Evolutionary conservation across 2,888 invertebrate genomes (phyloP), one percentile per base, ranked within the genome.

Genomic region (Ectemnius cavifrons): DNA sequence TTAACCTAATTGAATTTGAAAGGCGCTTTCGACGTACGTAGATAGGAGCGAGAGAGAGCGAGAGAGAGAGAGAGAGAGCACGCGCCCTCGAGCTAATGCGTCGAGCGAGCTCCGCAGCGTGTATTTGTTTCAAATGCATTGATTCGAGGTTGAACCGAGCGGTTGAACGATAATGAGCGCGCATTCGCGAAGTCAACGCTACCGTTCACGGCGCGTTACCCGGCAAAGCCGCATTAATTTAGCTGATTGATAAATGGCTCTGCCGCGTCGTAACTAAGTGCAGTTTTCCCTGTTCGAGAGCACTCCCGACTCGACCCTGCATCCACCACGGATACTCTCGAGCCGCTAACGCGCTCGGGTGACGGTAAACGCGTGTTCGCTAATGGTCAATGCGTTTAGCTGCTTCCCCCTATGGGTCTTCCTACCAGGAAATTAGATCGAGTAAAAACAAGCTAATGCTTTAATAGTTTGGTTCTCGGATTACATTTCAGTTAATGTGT

Each of bases 1-100:
- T 77, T 82, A 70, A 80, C 69, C 67, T 75, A 75, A 77, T 80
- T 80, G 77, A 74, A 77, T 82, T 73, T 63, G 63, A 69, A 72
- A 79, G 73, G 57, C 37, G 37, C 37, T 37, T 37, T 37, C 37
- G 37, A 37, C 37, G 37, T 37, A 37, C 37, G 37, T 37, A 37
- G 37, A 11, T 11, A 8, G 8, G 23, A 23, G 23, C 3, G 23
- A 23, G 23, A 2, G 23, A 23, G 23, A 2, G 23, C 1, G 23
- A 23, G 23, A 23, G 20, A 20, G 20, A 20, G 20, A 20, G 20
- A 20, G 20, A 20, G 28, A 37, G 28, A 37, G 74, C 67, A 58
- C 63, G 60, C 60, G 59, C 74, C 74, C 70, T 75, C 69, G 64
- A 57, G 69, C 63, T 71, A 76, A 77, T 76, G 58, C 63, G 23